These are phyloP conservation scores for Platyscapa corneri DNA, from an alignment of 1,140 invertebrate species.

Conservation along the genomic window DNA sequence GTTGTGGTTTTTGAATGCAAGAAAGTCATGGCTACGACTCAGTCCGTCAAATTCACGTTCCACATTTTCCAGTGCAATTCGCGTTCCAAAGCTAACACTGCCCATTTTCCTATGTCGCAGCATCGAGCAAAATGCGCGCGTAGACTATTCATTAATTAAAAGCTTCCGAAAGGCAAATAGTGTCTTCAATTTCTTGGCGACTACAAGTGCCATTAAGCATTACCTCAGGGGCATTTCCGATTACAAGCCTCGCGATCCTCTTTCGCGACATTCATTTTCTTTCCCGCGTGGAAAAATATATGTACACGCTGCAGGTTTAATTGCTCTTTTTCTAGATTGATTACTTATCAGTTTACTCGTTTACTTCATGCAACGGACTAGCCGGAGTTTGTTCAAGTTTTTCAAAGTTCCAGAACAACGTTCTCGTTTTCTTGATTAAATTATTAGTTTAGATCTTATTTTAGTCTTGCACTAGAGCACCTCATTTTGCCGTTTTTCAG, in stretches of 20 bases:
- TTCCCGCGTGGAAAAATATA: neutral
- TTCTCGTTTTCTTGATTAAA: neutral
- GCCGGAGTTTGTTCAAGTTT: neutral
- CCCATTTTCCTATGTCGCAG: neutral
- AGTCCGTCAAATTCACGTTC: too few relatives aligned
- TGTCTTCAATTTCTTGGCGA: neutral
- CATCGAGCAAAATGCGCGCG: neutral
- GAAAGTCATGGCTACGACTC: too few relatives aligned
- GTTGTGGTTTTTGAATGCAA: too few relatives aligned
- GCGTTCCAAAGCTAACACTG: too few relatives aligned
- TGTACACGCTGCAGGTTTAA: neutral
- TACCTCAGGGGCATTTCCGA: neutral
- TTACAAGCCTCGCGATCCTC: neutral
- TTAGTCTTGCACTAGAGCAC: neutral
- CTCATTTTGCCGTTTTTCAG: neutral
- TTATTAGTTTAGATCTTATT: neutral
- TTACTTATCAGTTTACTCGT: neutral
- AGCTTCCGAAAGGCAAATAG: neutral
- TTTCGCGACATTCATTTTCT: neutral
- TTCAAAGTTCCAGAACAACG: neutral
- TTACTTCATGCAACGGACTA: neutral
- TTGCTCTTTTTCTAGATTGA: neutral
- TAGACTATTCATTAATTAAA: conserved; percentile 13
- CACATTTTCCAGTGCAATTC: too few relatives aligned
- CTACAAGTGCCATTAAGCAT: neutral